Evolutionary conservation across 2,797 vertebrate genomes (phyloP).

Genomic region (Nothura maculosa): DNA sequence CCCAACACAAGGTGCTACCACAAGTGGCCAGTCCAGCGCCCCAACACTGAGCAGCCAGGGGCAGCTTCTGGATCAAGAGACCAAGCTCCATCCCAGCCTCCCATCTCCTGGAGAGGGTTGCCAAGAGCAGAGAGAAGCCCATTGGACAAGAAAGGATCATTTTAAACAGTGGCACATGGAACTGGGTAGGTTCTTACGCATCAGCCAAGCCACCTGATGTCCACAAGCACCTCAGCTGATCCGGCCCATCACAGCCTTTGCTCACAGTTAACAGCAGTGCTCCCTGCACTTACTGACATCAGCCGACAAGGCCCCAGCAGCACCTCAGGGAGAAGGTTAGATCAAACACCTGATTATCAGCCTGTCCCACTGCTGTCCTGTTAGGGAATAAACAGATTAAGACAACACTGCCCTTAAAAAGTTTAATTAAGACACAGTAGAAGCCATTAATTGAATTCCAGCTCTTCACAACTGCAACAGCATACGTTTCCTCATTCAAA

Average conservation of each 20-base stretch:
- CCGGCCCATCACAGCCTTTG: background rate
- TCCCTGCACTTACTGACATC: background rate
- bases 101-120: background rate
- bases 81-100: background rate
- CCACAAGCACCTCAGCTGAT: background rate
- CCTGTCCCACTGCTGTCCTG: background rate
- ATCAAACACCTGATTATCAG: background rate
- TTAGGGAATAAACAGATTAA: background rate
- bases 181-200: background rate
- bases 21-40: too few species aligned
- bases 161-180: background rate
- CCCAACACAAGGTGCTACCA: too few species aligned
- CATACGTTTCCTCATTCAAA: background rate
- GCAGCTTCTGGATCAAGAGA: background rate
- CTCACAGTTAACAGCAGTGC: background rate
- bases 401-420: background rate
- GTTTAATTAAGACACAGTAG: background rate
- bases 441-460: background rate
- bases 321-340: background rate
- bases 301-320: background rate
- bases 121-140: slow-evolving; percentile 18
- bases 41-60: too few species aligned
- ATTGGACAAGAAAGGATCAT: background rate
- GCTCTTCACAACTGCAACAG: background rate
- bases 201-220: background rate